Conservation (phyloP, 2,113 vertebrate genomes). For the Chroicocephalus ridibundus region DNA sequence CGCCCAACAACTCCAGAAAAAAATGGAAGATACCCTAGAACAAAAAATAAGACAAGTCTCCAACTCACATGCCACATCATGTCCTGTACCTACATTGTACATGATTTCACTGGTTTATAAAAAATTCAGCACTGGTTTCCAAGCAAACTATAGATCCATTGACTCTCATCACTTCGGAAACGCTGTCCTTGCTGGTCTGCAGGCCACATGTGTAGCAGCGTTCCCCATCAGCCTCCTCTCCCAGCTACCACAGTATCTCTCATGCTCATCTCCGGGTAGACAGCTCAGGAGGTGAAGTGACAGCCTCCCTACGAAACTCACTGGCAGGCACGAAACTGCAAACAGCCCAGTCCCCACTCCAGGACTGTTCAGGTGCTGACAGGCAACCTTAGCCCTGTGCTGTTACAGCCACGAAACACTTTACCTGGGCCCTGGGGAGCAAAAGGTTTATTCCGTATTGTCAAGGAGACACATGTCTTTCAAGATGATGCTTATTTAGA, state of each 20-base stretch:
- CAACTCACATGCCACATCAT: neutral
- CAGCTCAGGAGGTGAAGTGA: neutral
- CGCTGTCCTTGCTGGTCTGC: neutral
- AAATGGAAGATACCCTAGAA: neutral
- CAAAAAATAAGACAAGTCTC: neutral
- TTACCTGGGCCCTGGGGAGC: neutral
- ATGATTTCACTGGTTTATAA: neutral
- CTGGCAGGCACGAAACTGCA: neutral
- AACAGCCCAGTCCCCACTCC: rapidly evolving
- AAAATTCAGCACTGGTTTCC: neutral
- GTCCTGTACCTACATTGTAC: neutral
- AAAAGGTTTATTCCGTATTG: rapidly evolving
- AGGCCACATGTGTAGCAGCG: neutral
- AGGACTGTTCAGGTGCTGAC: neutral
- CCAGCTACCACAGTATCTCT: neutral
- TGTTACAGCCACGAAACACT: neutral
- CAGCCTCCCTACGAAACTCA: neutral
- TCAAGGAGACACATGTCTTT: neutral
- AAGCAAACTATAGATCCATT: neutral
- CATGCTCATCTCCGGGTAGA: neutral
- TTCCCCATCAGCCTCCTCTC: neutral
- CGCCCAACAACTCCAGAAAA: neutral
- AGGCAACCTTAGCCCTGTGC: neutral
- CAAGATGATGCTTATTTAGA: neutral
- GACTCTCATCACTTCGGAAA: neutral